These are phyloP conservation scores for Chesias legatella DNA, from an alignment of 2,888 invertebrate genomes.

Conservation along the genomic window DNA sequence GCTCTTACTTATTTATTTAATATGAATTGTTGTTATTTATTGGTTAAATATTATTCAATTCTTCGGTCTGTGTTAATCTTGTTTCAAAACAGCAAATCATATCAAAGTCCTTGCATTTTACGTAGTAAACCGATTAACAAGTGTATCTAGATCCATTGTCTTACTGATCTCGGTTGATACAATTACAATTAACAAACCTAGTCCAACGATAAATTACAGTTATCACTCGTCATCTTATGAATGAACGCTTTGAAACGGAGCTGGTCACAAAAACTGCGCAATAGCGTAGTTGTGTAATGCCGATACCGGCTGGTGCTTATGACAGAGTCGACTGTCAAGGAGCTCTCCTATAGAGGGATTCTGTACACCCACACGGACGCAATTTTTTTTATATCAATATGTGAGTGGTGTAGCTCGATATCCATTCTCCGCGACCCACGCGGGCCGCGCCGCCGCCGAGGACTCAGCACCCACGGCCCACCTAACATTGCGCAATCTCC, in stretches of 20 bases:
- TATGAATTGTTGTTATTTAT: too few species aligned
- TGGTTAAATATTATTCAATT: too few species aligned
- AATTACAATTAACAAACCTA: constrained; percentile 19
- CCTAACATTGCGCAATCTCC: constrained; percentile 32
- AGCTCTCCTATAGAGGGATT: constrained; percentile 49
- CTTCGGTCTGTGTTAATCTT: background rate
- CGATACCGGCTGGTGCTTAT: constrained; percentile 33
- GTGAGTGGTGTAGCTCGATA: constrained; percentile 28
- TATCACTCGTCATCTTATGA: constrained; percentile 31
- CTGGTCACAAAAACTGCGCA: constrained; percentile 40
- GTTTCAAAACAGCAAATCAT: constrained; percentile 9
- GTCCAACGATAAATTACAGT: constrained; percentile 15
- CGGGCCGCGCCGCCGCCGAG: constrained; percentile 45
- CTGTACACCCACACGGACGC: constrained; percentile 55
- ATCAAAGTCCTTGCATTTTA: constrained; percentile 15
- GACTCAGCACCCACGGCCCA: constrained; percentile 55
- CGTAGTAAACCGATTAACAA: constrained; percentile 9
- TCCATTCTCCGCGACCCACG: constrained; percentile 54
- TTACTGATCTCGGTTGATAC: constrained; percentile 17
- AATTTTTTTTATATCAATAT: constrained; percentile 47
- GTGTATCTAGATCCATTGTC: constrained; percentile 18
- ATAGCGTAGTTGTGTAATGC: constrained; percentile 48
- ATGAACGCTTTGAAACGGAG: constrained; percentile 35
- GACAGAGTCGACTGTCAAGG: constrained; percentile 52
- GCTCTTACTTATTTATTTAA: too few species aligned